Percentiles rank a stretch among this genome's conserved stretches.
These are phyloP conservation scores for Glaucomys volans DNA, from an alignment of 2,113 vertebrate species.

Conservation along the genomic window DNA sequence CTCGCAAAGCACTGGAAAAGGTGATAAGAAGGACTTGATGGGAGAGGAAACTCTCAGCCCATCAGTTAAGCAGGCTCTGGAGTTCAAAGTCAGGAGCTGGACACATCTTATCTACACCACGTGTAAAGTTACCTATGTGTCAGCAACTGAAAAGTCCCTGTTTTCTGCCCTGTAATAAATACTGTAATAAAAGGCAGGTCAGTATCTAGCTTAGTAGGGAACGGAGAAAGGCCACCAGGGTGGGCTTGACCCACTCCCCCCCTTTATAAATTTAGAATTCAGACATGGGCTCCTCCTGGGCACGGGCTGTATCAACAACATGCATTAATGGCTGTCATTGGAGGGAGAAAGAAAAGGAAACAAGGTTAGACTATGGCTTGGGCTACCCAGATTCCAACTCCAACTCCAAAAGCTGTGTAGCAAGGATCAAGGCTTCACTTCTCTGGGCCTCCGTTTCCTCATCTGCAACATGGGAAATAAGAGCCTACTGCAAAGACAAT, in stretches of 20 bases:
- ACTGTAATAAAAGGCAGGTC: conserved; percentile 34
- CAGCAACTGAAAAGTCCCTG: conserved; percentile 23
- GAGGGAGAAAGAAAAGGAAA: neutral
- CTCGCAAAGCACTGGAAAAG: neutral
- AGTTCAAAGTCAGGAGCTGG: neutral
- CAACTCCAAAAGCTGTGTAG: neutral
- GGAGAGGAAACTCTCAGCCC: neutral
- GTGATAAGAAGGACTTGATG: conserved; percentile 19
- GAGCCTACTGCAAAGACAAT: neutral
- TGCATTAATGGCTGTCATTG: neutral
- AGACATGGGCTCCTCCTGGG: neutral
- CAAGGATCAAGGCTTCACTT: neutral
- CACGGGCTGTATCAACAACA: neutral
- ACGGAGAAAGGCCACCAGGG: neutral
- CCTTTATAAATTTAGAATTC: neutral
- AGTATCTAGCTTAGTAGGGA: neutral
- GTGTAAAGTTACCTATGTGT: neutral
- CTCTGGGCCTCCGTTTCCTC: neutral
- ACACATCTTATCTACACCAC: conserved; percentile 1
- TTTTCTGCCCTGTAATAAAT: conserved; percentile 62
- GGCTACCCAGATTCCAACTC: neutral
- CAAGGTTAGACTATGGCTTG: neutral
- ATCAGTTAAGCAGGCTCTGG: conserved; percentile 59
- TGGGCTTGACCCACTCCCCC: neutral
- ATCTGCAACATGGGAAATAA: neutral